These are phyloP conservation scores for Menidia menidia DNA, from an alignment of 2,797 vertebrate species.

Conservation along the genomic window DNA sequence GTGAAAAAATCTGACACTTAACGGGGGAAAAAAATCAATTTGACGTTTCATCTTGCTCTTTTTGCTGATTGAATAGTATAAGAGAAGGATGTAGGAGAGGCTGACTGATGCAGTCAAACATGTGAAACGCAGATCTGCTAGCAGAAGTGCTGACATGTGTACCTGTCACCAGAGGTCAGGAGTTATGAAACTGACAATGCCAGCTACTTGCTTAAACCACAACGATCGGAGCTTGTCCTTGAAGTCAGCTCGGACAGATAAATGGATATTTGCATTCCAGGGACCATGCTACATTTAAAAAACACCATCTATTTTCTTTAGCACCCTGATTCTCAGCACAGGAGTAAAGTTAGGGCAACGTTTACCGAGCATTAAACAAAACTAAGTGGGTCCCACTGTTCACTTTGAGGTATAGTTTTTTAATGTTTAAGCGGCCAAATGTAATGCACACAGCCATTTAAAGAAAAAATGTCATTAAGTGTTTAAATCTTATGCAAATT, in stretches of 20 bases:
- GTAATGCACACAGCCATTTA: background rate
- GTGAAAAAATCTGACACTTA: conserved; percentile 33
- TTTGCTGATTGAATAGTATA: conserved; percentile 16
- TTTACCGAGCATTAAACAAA: background rate
- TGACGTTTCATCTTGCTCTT: conserved; percentile 30
- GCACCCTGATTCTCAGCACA: conserved; percentile 2
- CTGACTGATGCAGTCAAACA: conserved; percentile 20
- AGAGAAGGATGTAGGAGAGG: conserved; percentile 10
- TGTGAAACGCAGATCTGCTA: conserved; percentile 57
- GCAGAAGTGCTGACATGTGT: conserved; percentile 71
- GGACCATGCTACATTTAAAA: conserved; percentile 33
- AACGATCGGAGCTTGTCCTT: conserved; percentile 58
- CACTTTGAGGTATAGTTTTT: background rate
- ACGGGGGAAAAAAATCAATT: conserved; percentile 13
- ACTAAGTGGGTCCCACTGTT: too few relatives aligned
- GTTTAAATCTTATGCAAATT: background rate
- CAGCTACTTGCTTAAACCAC: conserved; percentile 49
- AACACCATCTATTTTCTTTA: conserved; percentile 8
- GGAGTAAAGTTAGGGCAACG: background rate
- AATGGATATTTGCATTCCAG: conserved; percentile 55
- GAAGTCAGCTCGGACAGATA: conserved; percentile 66
- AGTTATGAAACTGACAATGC: conserved; percentile 66
- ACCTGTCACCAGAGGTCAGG: conserved; percentile 65
- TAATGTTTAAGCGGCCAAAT: background rate
- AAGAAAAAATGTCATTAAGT: background rate